A percentile compares a stretch with the other conserved stretches of the same genome.
Conservation (phyloP, 2,113 vertebrate species). For the Ceratotherium simum region DNA sequence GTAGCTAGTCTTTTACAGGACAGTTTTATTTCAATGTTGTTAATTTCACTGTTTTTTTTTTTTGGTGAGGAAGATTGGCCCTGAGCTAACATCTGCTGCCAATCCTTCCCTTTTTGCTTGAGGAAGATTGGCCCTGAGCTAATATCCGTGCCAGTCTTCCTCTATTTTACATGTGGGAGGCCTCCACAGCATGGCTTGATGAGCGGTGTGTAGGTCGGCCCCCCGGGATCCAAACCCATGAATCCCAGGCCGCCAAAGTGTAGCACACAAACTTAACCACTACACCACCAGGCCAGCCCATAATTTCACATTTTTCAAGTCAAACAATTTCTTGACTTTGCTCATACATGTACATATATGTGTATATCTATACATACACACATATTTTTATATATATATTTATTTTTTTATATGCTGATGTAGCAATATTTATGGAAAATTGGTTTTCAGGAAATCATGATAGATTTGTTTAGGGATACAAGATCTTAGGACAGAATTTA, state of each 20-base stretch:
- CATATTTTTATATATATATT: not conserved
- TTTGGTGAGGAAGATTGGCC: too few relatives aligned
- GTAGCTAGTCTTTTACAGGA: not conserved
- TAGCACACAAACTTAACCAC: too few relatives aligned
- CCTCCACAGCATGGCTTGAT: too few relatives aligned
- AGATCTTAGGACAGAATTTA: not conserved
- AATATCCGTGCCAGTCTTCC: too few relatives aligned
- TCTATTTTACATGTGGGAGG: too few relatives aligned
- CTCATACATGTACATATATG: not conserved
- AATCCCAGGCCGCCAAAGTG: too few relatives aligned
- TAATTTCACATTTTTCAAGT: not conserved
- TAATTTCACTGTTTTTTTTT: not conserved
- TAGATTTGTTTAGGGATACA: not conserved
- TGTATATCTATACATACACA: not conserved
- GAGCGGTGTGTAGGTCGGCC: too few relatives aligned
- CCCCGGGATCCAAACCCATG: too few relatives aligned
- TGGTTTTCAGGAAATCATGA: not conserved
- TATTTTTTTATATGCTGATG: not conserved
- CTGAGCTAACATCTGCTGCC: too few relatives aligned
- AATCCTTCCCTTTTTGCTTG: too few relatives aligned
- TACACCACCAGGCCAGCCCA: too few relatives aligned
- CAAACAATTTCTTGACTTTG: not conserved
- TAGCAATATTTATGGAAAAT: not conserved
- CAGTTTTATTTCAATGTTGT: not conserved
- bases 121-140: too few relatives aligned